Evolutionary conservation across 1,140 invertebrate species (phyloP).

Genomic region (Hyposmocoma kahamanoa): DNA sequence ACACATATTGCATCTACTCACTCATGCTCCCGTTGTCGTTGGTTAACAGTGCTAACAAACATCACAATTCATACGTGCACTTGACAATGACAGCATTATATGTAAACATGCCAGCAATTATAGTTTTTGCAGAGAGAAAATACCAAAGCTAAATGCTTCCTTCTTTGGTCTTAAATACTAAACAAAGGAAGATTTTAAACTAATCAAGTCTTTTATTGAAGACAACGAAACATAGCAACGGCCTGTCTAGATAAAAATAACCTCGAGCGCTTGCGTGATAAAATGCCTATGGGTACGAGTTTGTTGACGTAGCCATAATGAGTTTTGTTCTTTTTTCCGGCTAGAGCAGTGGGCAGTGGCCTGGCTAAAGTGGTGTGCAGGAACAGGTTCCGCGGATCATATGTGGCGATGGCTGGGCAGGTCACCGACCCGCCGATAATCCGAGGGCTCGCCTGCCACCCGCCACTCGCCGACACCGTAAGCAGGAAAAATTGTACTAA

Average conservation of each 20-base stretch:
- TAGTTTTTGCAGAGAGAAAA: too few relatives aligned
- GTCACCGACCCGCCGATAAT: conserved; percentile 48
- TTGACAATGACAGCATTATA: too few relatives aligned
- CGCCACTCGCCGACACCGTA: conserved; percentile 5
- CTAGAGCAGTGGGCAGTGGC: conserved; percentile 31
- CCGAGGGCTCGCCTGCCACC: conserved; percentile 9
- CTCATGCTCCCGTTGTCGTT: conserved; percentile 15
- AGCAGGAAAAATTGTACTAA: not conserved
- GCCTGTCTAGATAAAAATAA: too few relatives aligned
- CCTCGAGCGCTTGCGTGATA: too few relatives aligned
- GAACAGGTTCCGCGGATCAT: conserved; percentile 65
- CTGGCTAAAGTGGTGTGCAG: conserved; percentile 45
- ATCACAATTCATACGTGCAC: not conserved
- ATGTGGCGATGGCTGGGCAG: conserved; percentile 27
- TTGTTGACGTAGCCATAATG: conserved; percentile 9
- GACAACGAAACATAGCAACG: too few relatives aligned
- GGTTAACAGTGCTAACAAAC: conserved; percentile 15
- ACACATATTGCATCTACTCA: conserved; percentile 36
- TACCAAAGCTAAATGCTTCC: too few relatives aligned
- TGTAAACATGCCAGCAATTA: too few relatives aligned
- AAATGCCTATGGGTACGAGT: not conserved
- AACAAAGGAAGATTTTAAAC: too few relatives aligned
- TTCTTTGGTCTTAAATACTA: too few relatives aligned
- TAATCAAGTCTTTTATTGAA: too few relatives aligned
- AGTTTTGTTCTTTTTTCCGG: conserved; percentile 17